phyloP scores from a whole-genome alignment of 2,888 invertebrate genomes.

The Xylota segnis region DNA sequence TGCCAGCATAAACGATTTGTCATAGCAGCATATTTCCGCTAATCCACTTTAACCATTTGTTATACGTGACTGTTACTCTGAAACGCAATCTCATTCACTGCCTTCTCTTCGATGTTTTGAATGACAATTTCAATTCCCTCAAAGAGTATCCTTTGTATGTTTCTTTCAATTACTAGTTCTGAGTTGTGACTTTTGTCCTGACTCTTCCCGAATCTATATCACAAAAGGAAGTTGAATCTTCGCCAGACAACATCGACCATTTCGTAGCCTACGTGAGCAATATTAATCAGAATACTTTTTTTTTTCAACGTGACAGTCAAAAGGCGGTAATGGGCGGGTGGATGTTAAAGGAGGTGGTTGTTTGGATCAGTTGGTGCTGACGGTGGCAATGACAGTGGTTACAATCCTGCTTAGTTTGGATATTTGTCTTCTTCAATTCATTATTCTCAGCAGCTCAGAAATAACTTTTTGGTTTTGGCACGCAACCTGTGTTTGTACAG shows the following conservation, averaged over 20 bases:
- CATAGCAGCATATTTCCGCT: conserved; percentile 12
- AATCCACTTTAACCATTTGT: conserved; percentile 29
- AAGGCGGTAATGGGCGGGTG: conserved; percentile 16
- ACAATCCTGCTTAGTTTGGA: conserved; percentile 9
- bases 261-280: conserved; percentile 48
- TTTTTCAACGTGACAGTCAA: conserved; percentile 19
- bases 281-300: conserved; percentile 42
- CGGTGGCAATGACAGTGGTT: conserved; percentile 13
- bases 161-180: conserved; percentile 16
- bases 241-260: conserved; percentile 12
- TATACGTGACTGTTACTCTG: conserved; percentile 34
- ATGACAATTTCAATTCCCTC: conserved; percentile 33
- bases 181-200: background rate
- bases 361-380: conserved; percentile 9
- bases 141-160: background rate
- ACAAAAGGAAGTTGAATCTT: conserved; percentile 10
- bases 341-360: background rate
- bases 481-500: background rate
- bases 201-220: conserved; percentile 15
- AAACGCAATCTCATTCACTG: conserved; percentile 1
- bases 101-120: conserved; percentile 3
- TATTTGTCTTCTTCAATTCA: background rate
- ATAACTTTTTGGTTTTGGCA: conserved; percentile 2
- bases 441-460: background rate
- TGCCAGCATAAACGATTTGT: conserved; percentile 13